Evolutionary conservation across 2,888 invertebrate species (phyloP).

Genomic region (Tipula unca): DNA sequence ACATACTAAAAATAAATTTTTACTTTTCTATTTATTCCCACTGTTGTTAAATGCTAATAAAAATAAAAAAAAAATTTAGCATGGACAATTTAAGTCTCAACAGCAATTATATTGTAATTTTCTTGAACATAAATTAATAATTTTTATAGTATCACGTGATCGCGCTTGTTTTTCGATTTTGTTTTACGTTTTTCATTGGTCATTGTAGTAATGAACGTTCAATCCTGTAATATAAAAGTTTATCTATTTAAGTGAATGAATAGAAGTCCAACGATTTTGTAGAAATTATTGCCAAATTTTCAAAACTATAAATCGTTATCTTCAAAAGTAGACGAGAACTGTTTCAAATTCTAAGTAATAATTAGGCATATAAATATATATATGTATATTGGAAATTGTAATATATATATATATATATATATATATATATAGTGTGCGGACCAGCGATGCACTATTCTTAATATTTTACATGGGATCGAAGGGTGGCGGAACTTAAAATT

Average conservation of each 20-base stretch:
- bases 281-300: not conserved
- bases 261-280: not conserved
- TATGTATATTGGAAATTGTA: too few species aligned
- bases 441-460: too few species aligned
- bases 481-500: too few species aligned
- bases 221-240: not conserved
- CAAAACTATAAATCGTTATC: too few species aligned
- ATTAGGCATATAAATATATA: too few species aligned
- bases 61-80: not conserved
- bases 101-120: slow-evolving; percentile 14
- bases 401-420: too few species aligned
- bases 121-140: not conserved
- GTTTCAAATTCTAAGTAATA: too few species aligned
- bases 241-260: not conserved
- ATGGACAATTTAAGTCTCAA: not conserved
- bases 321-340: too few species aligned
- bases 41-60: not conserved
- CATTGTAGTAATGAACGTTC: not conserved
- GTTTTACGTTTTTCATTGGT: not conserved
- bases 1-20: not conserved
- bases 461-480: too few species aligned
- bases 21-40: not conserved
- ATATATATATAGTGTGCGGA: too few species aligned
- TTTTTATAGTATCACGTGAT: not conserved
- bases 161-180: not conserved